Conservation (phyloP, 2,113 vertebrate genomes). For the Boleophthalmus pectinirostris region DNA sequence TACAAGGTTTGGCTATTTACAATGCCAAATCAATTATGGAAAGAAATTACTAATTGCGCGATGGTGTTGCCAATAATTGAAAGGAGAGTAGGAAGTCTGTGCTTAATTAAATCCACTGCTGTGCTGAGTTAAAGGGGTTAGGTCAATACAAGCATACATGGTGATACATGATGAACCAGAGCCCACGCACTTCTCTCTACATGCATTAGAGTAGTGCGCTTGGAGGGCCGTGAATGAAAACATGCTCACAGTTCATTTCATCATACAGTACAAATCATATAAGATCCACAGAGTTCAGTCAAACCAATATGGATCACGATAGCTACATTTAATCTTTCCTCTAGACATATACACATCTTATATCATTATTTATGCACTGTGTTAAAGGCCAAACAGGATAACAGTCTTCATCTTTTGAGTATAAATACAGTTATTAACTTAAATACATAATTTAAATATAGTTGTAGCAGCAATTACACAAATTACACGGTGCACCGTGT, state of each 20-base stretch:
- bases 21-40: slow-evolving; percentile 43
- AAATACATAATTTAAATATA: too few relatives aligned
- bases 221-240: background rate
- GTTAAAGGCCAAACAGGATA: background rate
- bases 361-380: background rate
- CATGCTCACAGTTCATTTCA: background rate
- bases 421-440: background rate
- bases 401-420: background rate
- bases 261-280: background rate
- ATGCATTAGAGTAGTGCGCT: slow-evolving; percentile 9
- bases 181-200: slow-evolving; percentile 4
- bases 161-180: background rate
- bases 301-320: background rate
- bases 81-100: slow-evolving; percentile 23
- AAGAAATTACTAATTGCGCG: slow-evolving; percentile 45
- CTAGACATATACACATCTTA: background rate
- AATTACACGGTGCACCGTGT: too few relatives aligned
- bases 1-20: slow-evolving; percentile 32
- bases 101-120: slow-evolving; percentile 38
- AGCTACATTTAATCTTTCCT: background rate
- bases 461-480: background rate
- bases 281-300: background rate
- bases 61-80: slow-evolving; percentile 42
- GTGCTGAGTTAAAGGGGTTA: slow-evolving; percentile 21
- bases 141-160: slow-evolving; percentile 1